Evolutionary conservation across 2,888 invertebrate genomes (phyloP).

Genomic region (Heliconius cydno): DNA sequence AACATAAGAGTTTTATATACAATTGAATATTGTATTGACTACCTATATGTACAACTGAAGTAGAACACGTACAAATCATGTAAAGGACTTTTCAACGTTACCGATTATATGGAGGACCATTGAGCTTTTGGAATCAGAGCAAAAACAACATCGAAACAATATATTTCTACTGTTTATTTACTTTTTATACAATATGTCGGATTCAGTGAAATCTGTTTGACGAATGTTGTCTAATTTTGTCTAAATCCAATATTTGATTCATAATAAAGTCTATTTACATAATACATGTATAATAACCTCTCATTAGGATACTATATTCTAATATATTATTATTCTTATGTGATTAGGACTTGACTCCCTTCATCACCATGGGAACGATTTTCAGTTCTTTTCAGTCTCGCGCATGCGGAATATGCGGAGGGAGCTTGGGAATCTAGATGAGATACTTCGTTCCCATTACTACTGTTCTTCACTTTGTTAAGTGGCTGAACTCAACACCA

Average conservation of each 20-base stretch:
- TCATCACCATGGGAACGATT: no score
- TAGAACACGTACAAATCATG: conserved; percentile 12
- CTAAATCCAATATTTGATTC: not conserved
- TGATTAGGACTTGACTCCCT: no score
- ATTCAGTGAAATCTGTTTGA: not conserved
- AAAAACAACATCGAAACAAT: conserved; percentile 3
- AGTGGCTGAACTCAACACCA: no score
- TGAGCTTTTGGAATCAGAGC: not conserved
- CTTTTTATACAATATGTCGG: conserved; percentile 1
- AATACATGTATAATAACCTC: not conserved
- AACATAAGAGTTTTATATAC: no score
- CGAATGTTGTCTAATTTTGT: not conserved
- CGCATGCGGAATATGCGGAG: no score
- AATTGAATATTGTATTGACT: not conserved
- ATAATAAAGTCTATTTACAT: not conserved
- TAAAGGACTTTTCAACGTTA: conserved; percentile 4
- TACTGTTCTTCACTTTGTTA: no score
- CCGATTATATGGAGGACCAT: not conserved
- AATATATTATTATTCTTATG: no score
- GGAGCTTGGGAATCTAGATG: no score
- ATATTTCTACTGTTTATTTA: not conserved
- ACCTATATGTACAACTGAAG: not conserved
- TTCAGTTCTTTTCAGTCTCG: no score
- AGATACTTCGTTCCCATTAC: no score
- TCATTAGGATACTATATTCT: not conserved